Base-by-base conservation (phyloP, 2,797 vertebrate species). In the Sebastes elongatus region DNA sequence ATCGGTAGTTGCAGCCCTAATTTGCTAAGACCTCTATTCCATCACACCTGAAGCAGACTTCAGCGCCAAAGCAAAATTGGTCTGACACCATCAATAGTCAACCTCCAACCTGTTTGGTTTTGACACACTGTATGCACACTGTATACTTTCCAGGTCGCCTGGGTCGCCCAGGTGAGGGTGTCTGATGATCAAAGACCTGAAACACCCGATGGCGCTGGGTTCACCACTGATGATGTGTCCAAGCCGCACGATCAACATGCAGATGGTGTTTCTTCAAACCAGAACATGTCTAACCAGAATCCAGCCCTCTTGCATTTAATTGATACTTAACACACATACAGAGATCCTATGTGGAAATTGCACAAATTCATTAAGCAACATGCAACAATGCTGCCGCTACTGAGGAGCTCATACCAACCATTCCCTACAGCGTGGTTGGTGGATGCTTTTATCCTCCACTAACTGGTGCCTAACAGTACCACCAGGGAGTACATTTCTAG, bases 401-500 rank as follows among this genome's bases (percentile, higher is more conserved):
- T 46, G 46, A 72, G 59, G 33, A 61, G 52, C 72, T 23, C 42
- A 59, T 38, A 52, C 46, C 46, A 49, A 52, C 10, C 30, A 53
- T 63, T 61, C 73, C 60, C 52, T 61, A 27, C 38, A 32, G 46
- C 65, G 25, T 33, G 14, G 52, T 25, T 71, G 76, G 30, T 13
- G 38, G 64, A 80, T 62, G 59, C 35, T 76, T 76, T 55, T 27
- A 83, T 72, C 55, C 35, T 52, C 20, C 55, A 76, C 71, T 80
- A 59, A 71, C 53, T 71, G 33, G 52, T 82, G 71, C 80, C 66
- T 75, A 80, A 82, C 62, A 76, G 61, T 56, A 83, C 69, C 80
- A 76, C 60, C 13, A 63, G 68, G 66, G 77, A 76, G 61, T 64
- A 42, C 33, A 82, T 81, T 73, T 89, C 71, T 59, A 87, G 73